Evolutionary conservation across 2,113 vertebrate genomes (phyloP).

Genomic region (Penelope pileata): DNA sequence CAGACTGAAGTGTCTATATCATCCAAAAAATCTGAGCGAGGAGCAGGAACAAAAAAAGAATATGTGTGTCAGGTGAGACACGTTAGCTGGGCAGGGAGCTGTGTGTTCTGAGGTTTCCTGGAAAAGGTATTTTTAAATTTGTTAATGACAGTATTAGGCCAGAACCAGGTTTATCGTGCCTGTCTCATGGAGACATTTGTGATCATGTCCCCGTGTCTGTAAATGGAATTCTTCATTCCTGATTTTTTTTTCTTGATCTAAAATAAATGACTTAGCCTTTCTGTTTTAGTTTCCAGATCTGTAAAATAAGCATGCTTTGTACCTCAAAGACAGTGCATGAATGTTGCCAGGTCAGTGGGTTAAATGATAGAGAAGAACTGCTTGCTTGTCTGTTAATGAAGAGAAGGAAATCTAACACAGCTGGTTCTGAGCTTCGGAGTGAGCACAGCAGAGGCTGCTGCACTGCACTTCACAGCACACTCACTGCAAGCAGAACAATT

Average conservation of each 20-base stretch:
- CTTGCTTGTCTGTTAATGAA: not conserved
- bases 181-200: not conserved
- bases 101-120: not conserved
- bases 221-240: not conserved
- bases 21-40: constrained; percentile 88
- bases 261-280: not conserved
- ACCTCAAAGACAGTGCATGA: not conserved
- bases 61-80: constrained; percentile 90
- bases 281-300: not conserved
- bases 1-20: constrained; percentile 79
- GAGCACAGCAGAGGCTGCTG: not conserved
- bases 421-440: not conserved
- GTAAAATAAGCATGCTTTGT: not conserved
- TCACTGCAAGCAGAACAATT: not conserved
- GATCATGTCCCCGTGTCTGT: not conserved
- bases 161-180: not conserved
- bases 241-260: not conserved
- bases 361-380: not conserved
- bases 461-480: not conserved
- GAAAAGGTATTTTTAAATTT: not conserved
- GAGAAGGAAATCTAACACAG: not conserved
- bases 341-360: constrained; percentile 20
- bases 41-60: constrained; percentile 85
- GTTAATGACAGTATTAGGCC: not conserved
- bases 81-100: not conserved